These are phyloP conservation scores for Ceyx cyanopectus DNA, from an alignment of 2,113 vertebrate genomes.

Conservation along the genomic window DNA sequence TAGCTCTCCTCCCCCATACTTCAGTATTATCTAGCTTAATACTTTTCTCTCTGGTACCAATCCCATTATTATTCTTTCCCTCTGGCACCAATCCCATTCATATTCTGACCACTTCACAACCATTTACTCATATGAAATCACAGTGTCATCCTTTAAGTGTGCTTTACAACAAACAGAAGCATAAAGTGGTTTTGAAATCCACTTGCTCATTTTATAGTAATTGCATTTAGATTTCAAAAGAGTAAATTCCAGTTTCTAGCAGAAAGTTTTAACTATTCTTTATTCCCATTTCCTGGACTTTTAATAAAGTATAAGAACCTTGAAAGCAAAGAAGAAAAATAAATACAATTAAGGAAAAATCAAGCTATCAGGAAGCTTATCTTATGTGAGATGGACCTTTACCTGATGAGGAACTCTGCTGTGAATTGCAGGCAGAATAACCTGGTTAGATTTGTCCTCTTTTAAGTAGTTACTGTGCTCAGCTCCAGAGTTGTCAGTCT, in stretches of 20 bases:
- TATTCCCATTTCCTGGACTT: not conserved
- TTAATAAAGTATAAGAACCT: not conserved
- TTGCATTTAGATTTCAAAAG: not conserved
- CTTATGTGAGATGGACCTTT: not conserved
- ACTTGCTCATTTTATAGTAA: not conserved
- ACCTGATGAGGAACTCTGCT: constrained; percentile 79
- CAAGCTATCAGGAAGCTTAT: not conserved
- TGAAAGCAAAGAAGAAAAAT: not conserved
- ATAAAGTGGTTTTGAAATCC: not conserved
- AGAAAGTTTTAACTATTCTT: not conserved
- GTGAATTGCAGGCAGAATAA: constrained; percentile 83
- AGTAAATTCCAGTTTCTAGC: not conserved
- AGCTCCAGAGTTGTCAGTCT: constrained; percentile 69
- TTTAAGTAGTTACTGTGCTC: constrained; percentile 72
- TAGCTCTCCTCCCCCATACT: not conserved
- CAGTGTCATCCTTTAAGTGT: not conserved
- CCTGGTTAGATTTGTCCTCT: constrained; percentile 74
- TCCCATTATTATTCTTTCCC: not conserved
- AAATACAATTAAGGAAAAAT: not conserved
- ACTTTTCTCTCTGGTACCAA: not conserved
- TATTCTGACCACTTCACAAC: not conserved
- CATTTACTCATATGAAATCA: not conserved
- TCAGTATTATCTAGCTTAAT: not conserved
- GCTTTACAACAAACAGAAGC: not conserved
- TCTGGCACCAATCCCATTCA: not conserved